phyloP scores from a whole-genome alignment of 1,140 invertebrate species.

The Lepidostoma basale region DNA sequence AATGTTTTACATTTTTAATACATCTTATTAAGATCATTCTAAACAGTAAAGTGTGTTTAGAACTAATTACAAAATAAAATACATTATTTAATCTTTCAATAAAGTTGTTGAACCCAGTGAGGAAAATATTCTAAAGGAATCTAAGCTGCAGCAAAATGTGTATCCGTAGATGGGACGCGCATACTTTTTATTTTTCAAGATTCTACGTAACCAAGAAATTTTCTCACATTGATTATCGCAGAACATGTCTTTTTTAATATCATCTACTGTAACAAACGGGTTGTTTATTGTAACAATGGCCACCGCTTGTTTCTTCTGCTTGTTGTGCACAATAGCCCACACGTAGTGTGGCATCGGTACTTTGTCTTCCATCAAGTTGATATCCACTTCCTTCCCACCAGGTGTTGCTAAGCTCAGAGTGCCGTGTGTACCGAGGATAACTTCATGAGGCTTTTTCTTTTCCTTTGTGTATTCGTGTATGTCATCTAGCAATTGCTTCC shows the following conservation, averaged over 20 bases:
- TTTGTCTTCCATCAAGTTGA: slow-evolving; percentile 29
- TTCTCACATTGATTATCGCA: slow-evolving; percentile 38
- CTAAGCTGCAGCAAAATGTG: slow-evolving; percentile 40
- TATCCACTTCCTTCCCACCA: background rate
- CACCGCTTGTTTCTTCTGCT: slow-evolving; percentile 21
- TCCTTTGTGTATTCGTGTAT: slow-evolving; percentile 24
- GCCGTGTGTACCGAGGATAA: slow-evolving; percentile 36
- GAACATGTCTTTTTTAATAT: slow-evolving; percentile 32
- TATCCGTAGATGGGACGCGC: slow-evolving; percentile 38
- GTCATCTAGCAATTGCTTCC: slow-evolving; percentile 27
- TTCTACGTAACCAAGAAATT: slow-evolving; percentile 30
- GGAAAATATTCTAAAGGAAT: slow-evolving; percentile 23
- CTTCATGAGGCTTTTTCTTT: slow-evolving; percentile 23
- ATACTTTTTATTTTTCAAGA: slow-evolving; percentile 38
- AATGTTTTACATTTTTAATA: slow-evolving; percentile 44
- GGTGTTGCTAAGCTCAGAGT: slow-evolving; percentile 21
- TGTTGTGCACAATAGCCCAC: slow-evolving; percentile 34
- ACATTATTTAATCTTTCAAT: slow-evolving; percentile 8
- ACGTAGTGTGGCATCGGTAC: slow-evolving; percentile 30
- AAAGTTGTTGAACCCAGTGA: slow-evolving; percentile 9
- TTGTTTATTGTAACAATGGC: slow-evolving; percentile 39
- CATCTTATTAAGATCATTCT: slow-evolving; percentile 9
- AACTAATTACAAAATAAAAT: no score
- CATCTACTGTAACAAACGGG: slow-evolving; percentile 25
- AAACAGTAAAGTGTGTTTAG: no score